These are phyloP conservation scores for Eulemur macaco DNA, from an alignment of 2,113 vertebrate genomes.

Conservation along the genomic window DNA sequence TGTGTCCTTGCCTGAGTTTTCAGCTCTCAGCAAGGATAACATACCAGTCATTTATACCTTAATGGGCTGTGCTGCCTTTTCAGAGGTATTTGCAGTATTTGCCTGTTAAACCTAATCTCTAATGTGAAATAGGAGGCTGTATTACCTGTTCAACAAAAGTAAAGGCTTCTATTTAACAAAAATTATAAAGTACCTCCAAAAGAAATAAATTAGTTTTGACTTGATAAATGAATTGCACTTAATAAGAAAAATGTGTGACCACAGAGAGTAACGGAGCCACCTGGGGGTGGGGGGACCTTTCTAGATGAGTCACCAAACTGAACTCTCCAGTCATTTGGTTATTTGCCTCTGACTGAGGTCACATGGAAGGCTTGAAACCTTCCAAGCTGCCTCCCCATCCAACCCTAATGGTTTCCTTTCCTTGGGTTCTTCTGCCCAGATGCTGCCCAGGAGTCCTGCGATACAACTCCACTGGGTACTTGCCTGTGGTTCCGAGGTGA, in stretches of 20 bases:
- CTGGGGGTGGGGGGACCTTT: background rate
- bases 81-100: background rate
- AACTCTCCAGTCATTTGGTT: background rate
- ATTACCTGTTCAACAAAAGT: background rate
- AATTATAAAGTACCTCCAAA: background rate
- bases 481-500: background rate
- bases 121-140: background rate
- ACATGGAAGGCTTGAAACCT: background rate
- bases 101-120: background rate
- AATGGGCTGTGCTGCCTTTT: background rate
- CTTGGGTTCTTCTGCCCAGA: background rate
- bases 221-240: background rate
- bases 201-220: background rate
- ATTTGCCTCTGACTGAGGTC: background rate
- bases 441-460: background rate
- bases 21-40: background rate
- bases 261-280: background rate
- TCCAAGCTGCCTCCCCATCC: too few relatives aligned
- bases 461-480: background rate
- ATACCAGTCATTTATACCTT: background rate
- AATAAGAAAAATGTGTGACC: background rate
- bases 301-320: background rate
- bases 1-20: background rate
- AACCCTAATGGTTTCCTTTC: background rate
- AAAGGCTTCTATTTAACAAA: too few relatives aligned